Conservation (phyloP, 2,113 vertebrate species). For the Sylvia atricapilla region DNA sequence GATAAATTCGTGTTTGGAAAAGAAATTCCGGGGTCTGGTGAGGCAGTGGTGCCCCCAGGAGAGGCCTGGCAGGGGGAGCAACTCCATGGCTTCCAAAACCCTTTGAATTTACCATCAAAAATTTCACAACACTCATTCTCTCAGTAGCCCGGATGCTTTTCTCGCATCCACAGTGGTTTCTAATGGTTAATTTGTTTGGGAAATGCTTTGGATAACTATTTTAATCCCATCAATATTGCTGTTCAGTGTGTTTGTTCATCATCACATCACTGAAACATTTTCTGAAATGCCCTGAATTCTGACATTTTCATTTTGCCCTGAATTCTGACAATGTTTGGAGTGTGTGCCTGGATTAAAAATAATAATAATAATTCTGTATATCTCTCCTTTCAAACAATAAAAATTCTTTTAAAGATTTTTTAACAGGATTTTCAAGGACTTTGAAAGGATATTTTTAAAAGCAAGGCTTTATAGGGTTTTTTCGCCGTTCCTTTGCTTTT, state of each 20-base stretch:
- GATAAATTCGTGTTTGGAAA: not conserved
- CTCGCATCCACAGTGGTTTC: not conserved
- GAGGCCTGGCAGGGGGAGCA: not conserved
- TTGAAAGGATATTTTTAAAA: not conserved
- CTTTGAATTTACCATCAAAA: not conserved
- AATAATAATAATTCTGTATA: not conserved
- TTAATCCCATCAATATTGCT: not conserved
- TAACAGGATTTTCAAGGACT: too few species aligned
- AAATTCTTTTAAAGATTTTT: not conserved
- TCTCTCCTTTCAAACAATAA: not conserved
- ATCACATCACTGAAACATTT: not conserved
- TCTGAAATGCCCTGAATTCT: not conserved
- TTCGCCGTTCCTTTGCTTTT: not conserved
- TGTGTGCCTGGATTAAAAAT: not conserved
- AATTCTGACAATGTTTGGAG: not conserved
- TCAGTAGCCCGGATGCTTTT: not conserved
- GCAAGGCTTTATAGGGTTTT: not conserved
- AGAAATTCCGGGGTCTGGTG: not conserved
- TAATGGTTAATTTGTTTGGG: not conserved
- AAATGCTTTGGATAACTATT: not conserved
- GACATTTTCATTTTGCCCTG: too few species aligned
- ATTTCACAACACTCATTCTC: not conserved
- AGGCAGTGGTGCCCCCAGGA: not conserved
- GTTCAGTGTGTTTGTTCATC: accelerated
- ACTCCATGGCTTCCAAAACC: not conserved